phyloP scores from a whole-genome alignment of 2,888 invertebrate species.

The Diaprepes abbreviatus region DNA sequence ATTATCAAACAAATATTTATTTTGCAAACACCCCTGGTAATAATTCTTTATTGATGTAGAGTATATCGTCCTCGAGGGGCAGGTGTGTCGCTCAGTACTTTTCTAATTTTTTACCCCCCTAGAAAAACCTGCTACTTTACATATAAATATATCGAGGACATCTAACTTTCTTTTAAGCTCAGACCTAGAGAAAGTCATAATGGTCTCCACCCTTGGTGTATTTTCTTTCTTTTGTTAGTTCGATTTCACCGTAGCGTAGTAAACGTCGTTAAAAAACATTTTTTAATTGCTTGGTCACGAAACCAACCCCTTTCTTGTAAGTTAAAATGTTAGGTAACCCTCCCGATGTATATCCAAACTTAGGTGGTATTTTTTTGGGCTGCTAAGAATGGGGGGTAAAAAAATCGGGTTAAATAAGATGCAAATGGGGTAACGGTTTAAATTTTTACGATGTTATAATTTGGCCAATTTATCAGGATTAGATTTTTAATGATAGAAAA shows the following conservation, averaged over 20 bases:
- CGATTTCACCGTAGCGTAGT: conserved; percentile 23
- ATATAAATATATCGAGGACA: conserved; percentile 18
- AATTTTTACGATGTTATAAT: conserved; percentile 48
- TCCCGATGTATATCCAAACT: neutral
- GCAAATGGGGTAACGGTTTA: conserved; percentile 47
- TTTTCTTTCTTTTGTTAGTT: conserved; percentile 29
- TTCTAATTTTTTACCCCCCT: conserved; percentile 16
- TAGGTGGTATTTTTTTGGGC: conserved; percentile 4
- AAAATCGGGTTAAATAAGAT: conserved; percentile 34
- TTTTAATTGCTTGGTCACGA: conserved; percentile 47
- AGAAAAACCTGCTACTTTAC: conserved; percentile 33
- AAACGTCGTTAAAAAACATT: conserved; percentile 44
- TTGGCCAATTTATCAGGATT: conserved; percentile 49
- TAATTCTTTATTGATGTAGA: neutral
- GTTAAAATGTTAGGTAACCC: conserved; percentile 23
- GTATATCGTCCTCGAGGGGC: conserved; percentile 25
- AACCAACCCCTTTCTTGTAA: conserved; percentile 37
- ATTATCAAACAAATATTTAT: too few species aligned
- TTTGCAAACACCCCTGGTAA: neutral
- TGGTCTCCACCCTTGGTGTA: conserved; percentile 8
- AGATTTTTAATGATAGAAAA: conserved; percentile 22
- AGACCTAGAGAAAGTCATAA: conserved; percentile 5
- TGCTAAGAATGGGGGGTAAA: conserved; percentile 24
- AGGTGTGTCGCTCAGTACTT: conserved; percentile 14
- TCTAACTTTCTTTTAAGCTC: conserved; percentile 5